Percentiles rank a stretch among this genome's conserved stretches.
Evolutionary conservation across 2,113 vertebrate genomes (phyloP).

Genomic region (Caretta caretta): DNA sequence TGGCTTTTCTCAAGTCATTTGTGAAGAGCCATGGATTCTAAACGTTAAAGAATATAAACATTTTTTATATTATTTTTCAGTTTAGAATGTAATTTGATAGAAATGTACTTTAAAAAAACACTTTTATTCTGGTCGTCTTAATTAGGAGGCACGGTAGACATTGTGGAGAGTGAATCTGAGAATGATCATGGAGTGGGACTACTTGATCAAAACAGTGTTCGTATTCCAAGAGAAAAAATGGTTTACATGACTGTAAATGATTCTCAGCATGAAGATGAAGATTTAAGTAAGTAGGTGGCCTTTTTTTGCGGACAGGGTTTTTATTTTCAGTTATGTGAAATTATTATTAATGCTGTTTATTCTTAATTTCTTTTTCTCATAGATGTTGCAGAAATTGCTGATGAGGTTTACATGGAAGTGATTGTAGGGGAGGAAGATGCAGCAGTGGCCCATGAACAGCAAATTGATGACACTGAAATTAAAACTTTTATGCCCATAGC

Average conservation of each 20-base stretch:
- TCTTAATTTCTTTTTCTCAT: constrained; percentile 70
- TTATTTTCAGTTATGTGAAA: constrained; percentile 38
- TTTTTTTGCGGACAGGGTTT: constrained; percentile 74
- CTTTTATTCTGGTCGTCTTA: constrained; percentile 54
- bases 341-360: constrained; percentile 18
- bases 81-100: background rate
- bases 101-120: constrained; percentile 42
- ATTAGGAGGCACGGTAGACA: constrained; percentile 93
- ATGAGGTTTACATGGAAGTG: constrained; percentile 97
- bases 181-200: constrained; percentile 87
- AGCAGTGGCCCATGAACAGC: constrained; percentile 86
- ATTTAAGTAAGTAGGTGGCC: constrained; percentile 89
- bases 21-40: constrained; percentile 4
- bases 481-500: constrained; percentile 95
- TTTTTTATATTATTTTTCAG: background rate
- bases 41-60: background rate
- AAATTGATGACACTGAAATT: constrained; percentile 88
- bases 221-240: constrained; percentile 95
- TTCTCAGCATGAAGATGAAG: constrained; percentile 92
- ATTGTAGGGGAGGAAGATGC: constrained; percentile 93
- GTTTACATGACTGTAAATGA: constrained; percentile 98
- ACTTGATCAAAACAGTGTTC: constrained; percentile 88
- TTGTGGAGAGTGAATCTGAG: constrained; percentile 93
- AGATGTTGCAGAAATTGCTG: constrained; percentile 92
- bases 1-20: constrained; percentile 19